Evolutionary conservation across 2,113 vertebrate genomes (phyloP), one percentile per base, ranked within the genome.

Genomic region (Coracopsis vasa): DNA sequence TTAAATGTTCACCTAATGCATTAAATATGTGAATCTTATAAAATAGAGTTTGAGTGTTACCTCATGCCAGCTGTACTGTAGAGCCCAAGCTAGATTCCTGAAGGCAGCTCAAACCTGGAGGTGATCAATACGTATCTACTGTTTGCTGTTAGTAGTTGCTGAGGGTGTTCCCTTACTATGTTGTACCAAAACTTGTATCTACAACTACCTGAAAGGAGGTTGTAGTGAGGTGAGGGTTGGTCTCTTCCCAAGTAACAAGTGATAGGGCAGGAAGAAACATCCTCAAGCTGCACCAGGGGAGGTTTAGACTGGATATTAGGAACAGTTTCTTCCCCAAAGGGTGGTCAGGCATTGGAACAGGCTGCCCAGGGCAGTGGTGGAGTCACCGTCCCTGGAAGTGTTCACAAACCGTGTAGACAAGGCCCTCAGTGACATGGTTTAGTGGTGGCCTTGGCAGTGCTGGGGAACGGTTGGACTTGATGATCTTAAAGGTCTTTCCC

Each of bases 91-190:
- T 16, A 44, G 6, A 28, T 33, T 62, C 29, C 1, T 2, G 51
- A 66, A 45, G 41, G 24, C 16, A 60, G n/a, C n/a, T 54, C 20
- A 9, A 31, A 47, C 11, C 19, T 7, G 21, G 44, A n/a, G 25
- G 53, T 2, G 2, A 16, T 12, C 64, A 31, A 1, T 18, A 19
- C 2, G 0, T 44, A 13, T 3, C 5, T 27, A 0, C 31, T 48
- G 0, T 16, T 39, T 77, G 74, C 73, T 70, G 28, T 56, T 42
- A 6, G 14, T 16, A 7, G 3, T 8, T 31, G 6, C 7, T 31
- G 47, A 62, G 83, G 61, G 50, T 7, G 2, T 54, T 25, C 24
- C 53, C 33, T 21, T 17, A 2, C 0, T 35, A 18, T 6, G 2
- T 1, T 18, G 53, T 19, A 61, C 5, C 44, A 35, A 1, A 1